Evolutionary conservation across 2,888 invertebrate species (phyloP).

Genomic region (Tiphia femorata): DNA sequence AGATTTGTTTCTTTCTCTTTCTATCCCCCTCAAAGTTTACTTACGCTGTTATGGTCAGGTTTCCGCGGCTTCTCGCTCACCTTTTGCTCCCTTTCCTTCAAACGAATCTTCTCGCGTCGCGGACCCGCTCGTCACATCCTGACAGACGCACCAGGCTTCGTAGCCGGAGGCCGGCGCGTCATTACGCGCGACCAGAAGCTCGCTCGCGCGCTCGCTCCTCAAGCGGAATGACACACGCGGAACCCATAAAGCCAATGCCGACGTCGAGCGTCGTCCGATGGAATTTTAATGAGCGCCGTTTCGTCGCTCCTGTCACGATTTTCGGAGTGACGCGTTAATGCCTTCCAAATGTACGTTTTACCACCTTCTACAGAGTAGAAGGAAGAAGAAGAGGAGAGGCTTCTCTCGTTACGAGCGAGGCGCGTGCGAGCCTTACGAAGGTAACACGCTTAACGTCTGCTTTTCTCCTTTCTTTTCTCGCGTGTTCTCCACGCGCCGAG

Average conservation of each 20-base stretch:
- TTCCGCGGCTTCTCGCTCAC: too few relatives aligned
- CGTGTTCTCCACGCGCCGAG: constrained; percentile 17
- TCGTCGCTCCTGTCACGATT: constrained; percentile 53
- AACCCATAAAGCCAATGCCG: constrained; percentile 46
- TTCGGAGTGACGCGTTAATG: constrained; percentile 57
- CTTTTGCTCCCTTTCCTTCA: too few relatives aligned
- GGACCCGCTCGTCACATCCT: too few relatives aligned
- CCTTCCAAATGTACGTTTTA: constrained; percentile 51
- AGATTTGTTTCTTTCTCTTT: too few relatives aligned
- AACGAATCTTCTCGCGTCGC: too few relatives aligned
- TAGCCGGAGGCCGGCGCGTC: constrained; percentile 24
- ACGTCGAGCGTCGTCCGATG: constrained; percentile 38
- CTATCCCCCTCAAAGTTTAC: too few relatives aligned
- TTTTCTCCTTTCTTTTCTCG: constrained; percentile 5
- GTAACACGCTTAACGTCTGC: constrained; percentile 1
- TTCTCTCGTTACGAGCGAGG: constrained; percentile 7
- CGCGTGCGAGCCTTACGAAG: constrained; percentile 1
- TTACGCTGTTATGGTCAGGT: too few relatives aligned
- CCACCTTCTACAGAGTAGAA: constrained; percentile 23
- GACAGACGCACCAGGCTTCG: too few relatives aligned
- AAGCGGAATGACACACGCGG: constrained; percentile 45
- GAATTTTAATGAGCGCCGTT: constrained; percentile 64
- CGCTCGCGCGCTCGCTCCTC: background rate
- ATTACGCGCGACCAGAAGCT: constrained; percentile 26
- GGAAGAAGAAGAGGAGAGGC: too few relatives aligned